A percentile compares a stretch with the other conserved stretches of the same genome.
These are phyloP conservation scores for Strix aluco DNA, from an alignment of 2,113 vertebrate genomes.

Conservation along the genomic window DNA sequence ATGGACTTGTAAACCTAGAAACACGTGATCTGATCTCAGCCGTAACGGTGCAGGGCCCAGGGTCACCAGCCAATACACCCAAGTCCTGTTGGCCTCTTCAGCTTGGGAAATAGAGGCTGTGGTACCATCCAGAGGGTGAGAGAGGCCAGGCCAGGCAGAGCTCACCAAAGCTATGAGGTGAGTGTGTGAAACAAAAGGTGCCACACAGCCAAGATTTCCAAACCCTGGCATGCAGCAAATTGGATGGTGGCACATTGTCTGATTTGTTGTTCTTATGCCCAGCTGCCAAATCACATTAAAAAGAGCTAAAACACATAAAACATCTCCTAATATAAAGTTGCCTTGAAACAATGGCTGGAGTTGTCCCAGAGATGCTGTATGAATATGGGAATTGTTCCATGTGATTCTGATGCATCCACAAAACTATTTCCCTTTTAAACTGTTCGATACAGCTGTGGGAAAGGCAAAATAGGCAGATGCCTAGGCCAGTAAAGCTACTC, in stretches of 20 bases:
- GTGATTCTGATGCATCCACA: not conserved
- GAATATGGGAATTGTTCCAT: slow-evolving; percentile 12
- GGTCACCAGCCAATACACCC: not conserved
- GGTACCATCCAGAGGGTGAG: not conserved
- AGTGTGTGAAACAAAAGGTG: not conserved
- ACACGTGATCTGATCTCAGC: not conserved
- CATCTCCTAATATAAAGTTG: not conserved
- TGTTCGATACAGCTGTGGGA: not conserved
- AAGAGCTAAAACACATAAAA: slow-evolving; percentile 9
- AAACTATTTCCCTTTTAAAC: not conserved
- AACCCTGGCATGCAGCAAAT: not conserved
- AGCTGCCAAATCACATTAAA: slow-evolving; percentile 7
- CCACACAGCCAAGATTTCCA: not conserved
- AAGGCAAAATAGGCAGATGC: not conserved
- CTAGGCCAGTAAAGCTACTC: not conserved
- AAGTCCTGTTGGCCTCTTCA: not conserved
- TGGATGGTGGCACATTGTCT: not conserved
- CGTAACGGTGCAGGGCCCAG: fast-evolving
- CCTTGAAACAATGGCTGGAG: slow-evolving; percentile 48
- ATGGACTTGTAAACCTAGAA: not conserved
- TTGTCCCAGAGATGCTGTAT: slow-evolving; percentile 6
- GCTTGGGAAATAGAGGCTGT: not conserved
- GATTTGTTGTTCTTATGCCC: not conserved
- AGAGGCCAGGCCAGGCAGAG: not conserved
- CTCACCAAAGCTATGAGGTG: not conserved